Conservation (phyloP, 2,888 invertebrate species). For the Tenthredo distinguenda region DNA sequence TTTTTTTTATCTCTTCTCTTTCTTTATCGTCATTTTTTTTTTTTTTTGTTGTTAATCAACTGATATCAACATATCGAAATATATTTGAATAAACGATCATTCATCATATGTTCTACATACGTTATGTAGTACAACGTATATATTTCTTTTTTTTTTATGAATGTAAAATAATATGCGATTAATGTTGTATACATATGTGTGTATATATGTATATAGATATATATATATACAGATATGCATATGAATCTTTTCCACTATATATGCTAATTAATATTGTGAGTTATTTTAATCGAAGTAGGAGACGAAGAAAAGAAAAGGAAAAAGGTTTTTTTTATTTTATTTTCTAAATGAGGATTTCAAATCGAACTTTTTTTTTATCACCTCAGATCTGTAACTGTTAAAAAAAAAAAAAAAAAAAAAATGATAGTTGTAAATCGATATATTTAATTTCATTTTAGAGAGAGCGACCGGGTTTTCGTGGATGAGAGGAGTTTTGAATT, state of each 20-base stretch:
- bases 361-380: neutral
- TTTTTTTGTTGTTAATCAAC: neutral
- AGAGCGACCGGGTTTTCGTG: conserved; percentile 44
- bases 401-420: neutral
- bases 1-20: neutral
- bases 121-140: neutral
- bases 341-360: neutral
- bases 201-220: no score
- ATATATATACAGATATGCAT: no score
- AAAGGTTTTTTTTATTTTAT: neutral
- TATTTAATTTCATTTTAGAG: conserved; percentile 49
- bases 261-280: neutral
- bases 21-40: conserved; percentile 2
- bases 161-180: neutral
- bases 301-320: neutral
- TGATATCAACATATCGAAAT: neutral
- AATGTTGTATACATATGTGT: neutral
- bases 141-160: neutral
- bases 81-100: neutral
- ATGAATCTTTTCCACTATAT: neutral
- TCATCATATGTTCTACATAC: neutral
- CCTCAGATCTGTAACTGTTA: neutral
- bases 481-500: conserved; percentile 52
- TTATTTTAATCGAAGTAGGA: neutral
- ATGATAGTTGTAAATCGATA: conserved; percentile 32